Evolutionary conservation across 2,113 vertebrate species (phyloP), one percentile per base, ranked within the genome.

Genomic region (Thomomys bottae): DNA sequence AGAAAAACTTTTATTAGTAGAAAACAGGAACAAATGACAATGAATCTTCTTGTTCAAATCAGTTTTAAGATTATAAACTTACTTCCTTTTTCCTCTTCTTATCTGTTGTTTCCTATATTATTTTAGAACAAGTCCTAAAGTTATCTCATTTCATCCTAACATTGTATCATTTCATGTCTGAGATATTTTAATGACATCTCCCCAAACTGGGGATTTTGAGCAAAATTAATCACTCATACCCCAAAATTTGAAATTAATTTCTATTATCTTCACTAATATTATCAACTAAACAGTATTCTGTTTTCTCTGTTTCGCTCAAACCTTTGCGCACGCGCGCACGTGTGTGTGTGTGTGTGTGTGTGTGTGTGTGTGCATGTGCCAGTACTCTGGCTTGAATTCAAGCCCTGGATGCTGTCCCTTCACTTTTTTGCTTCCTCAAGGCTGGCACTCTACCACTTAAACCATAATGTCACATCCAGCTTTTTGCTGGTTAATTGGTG

Each of bases 51-150:
- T 84, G 8, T 81, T 77, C 12, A 64, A 8, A 84, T 81, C 40
- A 54, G 38, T 54, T 87, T 92, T 80, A 87, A 82, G 36, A 78
- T 2, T 21, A 36, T 70, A 32, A 68, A n/a, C 66, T 68, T 92
- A 70, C 42, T 84, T 66, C 14, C 40, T 5, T 17, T 6, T n/a
- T 66, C 4, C 14, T 68, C 21, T 42, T 59, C 38, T 49, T 79
- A 6, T 36, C 30, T 84, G 3, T 8, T 59, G 17, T 79, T 61
- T 77, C 66, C 20, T 32, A n/a, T 70, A 30, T 68, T 91, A 86
- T 89, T 92, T 91, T 84, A 40, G 88, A 87, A 71, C 45, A 89
- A 84, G 87, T 59, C 23, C 15, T 64, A 88, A 59, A 28, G 45
- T 79, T 54, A 45, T 76, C 59, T 40, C 8, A 70, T 92, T 90